Percentiles rank a stretch among this genome's conserved stretches.
phyloP scores from a whole-genome alignment of 2,888 invertebrate genomes.

The Nematopogon swammerdamellus region DNA sequence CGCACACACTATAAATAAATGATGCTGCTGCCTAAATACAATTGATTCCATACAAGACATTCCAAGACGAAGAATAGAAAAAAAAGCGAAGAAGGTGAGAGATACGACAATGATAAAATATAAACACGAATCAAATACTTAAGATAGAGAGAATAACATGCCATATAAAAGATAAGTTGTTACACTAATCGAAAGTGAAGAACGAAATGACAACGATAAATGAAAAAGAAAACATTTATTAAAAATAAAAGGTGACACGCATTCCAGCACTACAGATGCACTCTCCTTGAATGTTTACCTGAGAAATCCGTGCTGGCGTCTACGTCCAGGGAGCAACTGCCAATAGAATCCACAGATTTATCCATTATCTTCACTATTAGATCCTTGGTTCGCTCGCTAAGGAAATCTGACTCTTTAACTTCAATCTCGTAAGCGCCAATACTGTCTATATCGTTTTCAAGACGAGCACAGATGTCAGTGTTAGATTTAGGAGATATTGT shows the following conservation, averaged over 20 bases:
- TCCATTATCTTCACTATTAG: slow-evolving; percentile 62
- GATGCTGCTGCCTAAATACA: no score
- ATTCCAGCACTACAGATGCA: slow-evolving; percentile 4
- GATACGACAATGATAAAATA: no score
- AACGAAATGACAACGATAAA: slow-evolving; percentile 10
- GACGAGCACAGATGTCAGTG: slow-evolving; percentile 13
- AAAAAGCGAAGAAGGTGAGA: no score
- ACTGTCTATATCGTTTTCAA: slow-evolving; percentile 36
- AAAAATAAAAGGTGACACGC: neutral
- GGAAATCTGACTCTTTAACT: slow-evolving; percentile 40
- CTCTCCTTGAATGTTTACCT: slow-evolving; percentile 48
- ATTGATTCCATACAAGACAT: no score
- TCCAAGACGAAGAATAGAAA: no score
- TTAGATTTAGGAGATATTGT: slow-evolving; percentile 42
- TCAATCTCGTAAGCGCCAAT: slow-evolving; percentile 47
- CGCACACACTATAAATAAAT: no score
- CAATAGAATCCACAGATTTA: slow-evolving; percentile 79
- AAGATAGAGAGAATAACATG: neutral
- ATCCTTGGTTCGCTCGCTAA: slow-evolving; percentile 31
- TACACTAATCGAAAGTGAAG: neutral
- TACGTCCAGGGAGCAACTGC: slow-evolving; percentile 83
- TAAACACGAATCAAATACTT: neutral
- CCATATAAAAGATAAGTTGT: neutral
- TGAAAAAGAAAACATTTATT: neutral
- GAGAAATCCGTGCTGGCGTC: slow-evolving; percentile 73